phyloP scores from a whole-genome alignment of 1,140 invertebrate species.

The Drosophila pallidifrons region DNA sequence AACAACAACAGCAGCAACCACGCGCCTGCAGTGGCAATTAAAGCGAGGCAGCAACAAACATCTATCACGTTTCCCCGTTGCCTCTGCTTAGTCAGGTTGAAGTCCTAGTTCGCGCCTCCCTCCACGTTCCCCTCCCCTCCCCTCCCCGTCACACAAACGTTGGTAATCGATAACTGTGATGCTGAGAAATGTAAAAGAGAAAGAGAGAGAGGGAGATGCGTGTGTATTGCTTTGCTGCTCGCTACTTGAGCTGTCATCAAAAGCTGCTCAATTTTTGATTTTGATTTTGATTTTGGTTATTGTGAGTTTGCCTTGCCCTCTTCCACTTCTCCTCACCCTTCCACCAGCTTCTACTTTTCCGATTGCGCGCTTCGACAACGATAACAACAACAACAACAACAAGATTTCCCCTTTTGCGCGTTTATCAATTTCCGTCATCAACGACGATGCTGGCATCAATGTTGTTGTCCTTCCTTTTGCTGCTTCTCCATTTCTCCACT shows the following conservation, averaged over 20 bases:
- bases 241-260: conserved; percentile 80
- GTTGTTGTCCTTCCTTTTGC: conserved; percentile 15
- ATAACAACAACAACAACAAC: conserved; percentile 11
- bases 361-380: conserved; percentile 57
- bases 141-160: neutral
- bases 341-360: conserved; percentile 9
- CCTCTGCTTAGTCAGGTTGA: conserved; percentile 11
- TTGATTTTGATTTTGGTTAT: conserved; percentile 76
- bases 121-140: too few species aligned
- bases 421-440: conserved; percentile 83
- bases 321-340: too few species aligned
- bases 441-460: conserved; percentile 40
- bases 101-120: conserved; percentile 1
- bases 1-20: neutral
- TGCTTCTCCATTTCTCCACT: neutral
- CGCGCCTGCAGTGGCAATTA: conserved; percentile 46
- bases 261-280: conserved; percentile 83
- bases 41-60: conserved; percentile 12
- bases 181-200: neutral
- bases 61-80: neutral
- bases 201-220: neutral
- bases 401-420: conserved; percentile 68
- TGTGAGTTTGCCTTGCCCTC: conserved; percentile 30
- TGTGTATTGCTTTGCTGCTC: neutral
- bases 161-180: conserved; percentile 38